Evolutionary conservation across 2,888 invertebrate species (phyloP).

Genomic region (Parnassius mnemosyne): DNA sequence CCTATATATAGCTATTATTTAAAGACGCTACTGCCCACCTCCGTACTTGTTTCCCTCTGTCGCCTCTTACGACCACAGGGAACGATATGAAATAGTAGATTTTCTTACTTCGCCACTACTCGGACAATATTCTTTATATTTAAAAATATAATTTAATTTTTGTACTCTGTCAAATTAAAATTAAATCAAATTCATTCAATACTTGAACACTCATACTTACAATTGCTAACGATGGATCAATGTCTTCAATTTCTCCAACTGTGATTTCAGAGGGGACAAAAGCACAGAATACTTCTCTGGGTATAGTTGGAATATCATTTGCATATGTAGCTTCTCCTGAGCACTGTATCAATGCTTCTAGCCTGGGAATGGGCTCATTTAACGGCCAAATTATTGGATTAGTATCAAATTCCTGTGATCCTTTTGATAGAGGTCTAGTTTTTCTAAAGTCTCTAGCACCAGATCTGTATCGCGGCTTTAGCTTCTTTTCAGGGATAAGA

Average conservation of each 20-base stretch:
- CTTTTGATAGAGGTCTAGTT: conserved; percentile 80
- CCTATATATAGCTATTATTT: too few species aligned
- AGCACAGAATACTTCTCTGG: conserved; percentile 84
- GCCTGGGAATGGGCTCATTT: conserved; percentile 83
- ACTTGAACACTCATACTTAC: conserved; percentile 53
- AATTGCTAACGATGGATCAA: conserved; percentile 83
- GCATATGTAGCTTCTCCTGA: conserved; percentile 85
- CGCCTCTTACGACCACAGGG: too few species aligned
- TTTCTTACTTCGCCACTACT: too few species aligned
- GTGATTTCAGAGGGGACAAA: conserved; percentile 80
- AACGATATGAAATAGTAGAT: too few species aligned
- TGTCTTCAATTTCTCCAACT: conserved; percentile 78
- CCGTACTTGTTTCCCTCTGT: too few species aligned
- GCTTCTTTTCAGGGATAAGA: conserved; percentile 64
- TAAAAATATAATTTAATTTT: too few species aligned
- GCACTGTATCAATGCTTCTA: conserved; percentile 82
- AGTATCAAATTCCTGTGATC: conserved; percentile 82
- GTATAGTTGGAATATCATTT: conserved; percentile 80
- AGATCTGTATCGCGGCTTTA: conserved; percentile 70
- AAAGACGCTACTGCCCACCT: too few species aligned
- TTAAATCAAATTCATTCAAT: too few species aligned
- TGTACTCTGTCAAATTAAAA: too few species aligned
- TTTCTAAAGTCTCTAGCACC: conserved; percentile 72
- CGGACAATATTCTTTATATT: too few species aligned
- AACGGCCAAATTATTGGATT: conserved; percentile 83